Evolutionary conservation across 2,888 invertebrate species (phyloP).

Genomic region (Parapristionchus giblindavisi): DNA sequence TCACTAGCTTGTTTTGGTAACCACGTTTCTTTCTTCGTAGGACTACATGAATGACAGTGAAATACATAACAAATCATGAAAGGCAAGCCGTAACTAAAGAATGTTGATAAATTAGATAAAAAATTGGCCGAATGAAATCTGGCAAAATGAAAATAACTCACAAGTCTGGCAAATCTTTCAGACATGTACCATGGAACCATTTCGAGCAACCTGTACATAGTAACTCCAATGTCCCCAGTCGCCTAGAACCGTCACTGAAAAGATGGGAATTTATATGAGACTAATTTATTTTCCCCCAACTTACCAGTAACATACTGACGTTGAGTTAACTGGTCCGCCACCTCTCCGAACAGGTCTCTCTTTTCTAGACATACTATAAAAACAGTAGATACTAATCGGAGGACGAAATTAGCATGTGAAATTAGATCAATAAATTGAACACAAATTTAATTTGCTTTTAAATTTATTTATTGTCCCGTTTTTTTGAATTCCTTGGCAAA

Average conservation of each 20-base stretch:
- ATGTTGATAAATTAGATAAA: background rate
- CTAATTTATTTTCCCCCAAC: slow-evolving; percentile 1
- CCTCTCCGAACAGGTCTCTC: slow-evolving; percentile 41
- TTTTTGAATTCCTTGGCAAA: background rate
- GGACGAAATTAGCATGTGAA: background rate
- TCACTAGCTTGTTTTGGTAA: slow-evolving; percentile 61
- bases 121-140: background rate
- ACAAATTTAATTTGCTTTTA: background rate
- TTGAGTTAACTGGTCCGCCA: slow-evolving; percentile 28
- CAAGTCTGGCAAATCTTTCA: slow-evolving; percentile 64
- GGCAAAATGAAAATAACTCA: slow-evolving; percentile 43
- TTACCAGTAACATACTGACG: slow-evolving; percentile 53
- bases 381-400: background rate
- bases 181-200: slow-evolving; percentile 67
- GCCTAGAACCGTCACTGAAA: slow-evolving; percentile 62
- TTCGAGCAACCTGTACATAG: slow-evolving; percentile 61
- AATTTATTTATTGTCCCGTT: background rate
- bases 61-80: slow-evolving; percentile 69
- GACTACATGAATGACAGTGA: slow-evolving; percentile 62
- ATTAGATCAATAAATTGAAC: background rate
- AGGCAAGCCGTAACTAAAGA: slow-evolving; percentile 60
- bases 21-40: slow-evolving; percentile 59
- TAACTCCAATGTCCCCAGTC: slow-evolving; percentile 62
- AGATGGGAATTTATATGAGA: background rate
- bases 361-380: slow-evolving; percentile 24